A percentile compares a stretch with the other conserved stretches of the same genome.
Evolutionary conservation across 1,140 invertebrate species (phyloP).

Genomic region (Amyelois transitella): DNA sequence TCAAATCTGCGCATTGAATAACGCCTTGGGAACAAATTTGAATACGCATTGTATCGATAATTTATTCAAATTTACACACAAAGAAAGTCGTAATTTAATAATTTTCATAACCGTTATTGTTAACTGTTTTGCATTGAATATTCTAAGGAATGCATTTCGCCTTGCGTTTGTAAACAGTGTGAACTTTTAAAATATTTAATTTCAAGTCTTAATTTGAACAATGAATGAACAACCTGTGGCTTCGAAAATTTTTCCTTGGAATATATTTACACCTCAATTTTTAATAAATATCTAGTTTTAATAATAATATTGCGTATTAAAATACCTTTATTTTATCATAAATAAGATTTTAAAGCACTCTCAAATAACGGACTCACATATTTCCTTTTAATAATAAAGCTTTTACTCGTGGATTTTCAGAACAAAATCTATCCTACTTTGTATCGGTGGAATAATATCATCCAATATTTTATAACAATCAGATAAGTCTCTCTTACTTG

Average conservation of each 20-base stretch:
- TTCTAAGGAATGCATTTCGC: not conserved
- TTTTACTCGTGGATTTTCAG: too few relatives aligned
- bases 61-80: slow-evolving; percentile 54
- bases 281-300: too few relatives aligned
- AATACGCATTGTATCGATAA: slow-evolving; percentile 49
- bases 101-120: slow-evolving; percentile 21
- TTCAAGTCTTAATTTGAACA: not conserved
- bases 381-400: too few relatives aligned
- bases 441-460: too few relatives aligned
- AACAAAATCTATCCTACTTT: too few relatives aligned
- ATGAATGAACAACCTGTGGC: too few relatives aligned
- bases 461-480: too few relatives aligned
- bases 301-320: not conserved
- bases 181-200: not conserved
- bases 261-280: too few relatives aligned
- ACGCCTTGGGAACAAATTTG: slow-evolving; percentile 46
- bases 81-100: slow-evolving; percentile 49
- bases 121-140: not conserved
- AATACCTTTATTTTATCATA: not conserved
- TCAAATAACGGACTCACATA: not conserved
- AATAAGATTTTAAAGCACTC: not conserved
- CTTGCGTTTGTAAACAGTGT: not conserved
- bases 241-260: too few relatives aligned
- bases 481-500: too few relatives aligned
- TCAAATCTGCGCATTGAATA: slow-evolving; percentile 4